These are phyloP conservation scores for Metallyticus violacea DNA, from an alignment of 2,888 invertebrate species.

Conservation along the genomic window DNA sequence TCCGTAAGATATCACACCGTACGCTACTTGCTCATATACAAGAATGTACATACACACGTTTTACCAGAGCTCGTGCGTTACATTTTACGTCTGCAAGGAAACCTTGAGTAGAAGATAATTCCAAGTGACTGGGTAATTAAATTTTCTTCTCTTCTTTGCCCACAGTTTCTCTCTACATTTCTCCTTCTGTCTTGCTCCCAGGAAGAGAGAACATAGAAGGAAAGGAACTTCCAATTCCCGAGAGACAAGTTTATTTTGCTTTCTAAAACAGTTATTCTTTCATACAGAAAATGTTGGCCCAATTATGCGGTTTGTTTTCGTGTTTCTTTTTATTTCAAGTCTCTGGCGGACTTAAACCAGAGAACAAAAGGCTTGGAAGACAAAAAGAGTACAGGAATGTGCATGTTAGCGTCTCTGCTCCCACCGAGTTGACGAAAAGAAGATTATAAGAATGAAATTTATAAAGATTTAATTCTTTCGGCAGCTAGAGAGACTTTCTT, in stretches of 20 bases:
- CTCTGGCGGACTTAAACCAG: neutral
- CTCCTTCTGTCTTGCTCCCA: neutral
- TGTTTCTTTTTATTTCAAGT: neutral
- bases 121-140: neutral
- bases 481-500: neutral
- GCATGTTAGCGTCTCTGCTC: no score
- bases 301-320: neutral
- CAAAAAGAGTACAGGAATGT: neutral
- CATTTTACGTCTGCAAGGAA: neutral
- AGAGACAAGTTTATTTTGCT: neutral
- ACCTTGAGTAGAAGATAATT: neutral
- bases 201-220: no score
- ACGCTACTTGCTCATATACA: no score
- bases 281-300: neutral
- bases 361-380: neutral
- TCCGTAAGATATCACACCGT: no score
- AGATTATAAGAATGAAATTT: neutral
- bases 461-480: neutral
- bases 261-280: neutral
- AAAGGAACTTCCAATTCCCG: neutral
- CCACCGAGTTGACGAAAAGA: neutral
- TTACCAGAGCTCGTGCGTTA: neutral
- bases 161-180: neutral
- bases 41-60: neutral
- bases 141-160: neutral